Evolutionary conservation across 2,888 invertebrate species (phyloP).

Genomic region (Cryptops parisi): DNA sequence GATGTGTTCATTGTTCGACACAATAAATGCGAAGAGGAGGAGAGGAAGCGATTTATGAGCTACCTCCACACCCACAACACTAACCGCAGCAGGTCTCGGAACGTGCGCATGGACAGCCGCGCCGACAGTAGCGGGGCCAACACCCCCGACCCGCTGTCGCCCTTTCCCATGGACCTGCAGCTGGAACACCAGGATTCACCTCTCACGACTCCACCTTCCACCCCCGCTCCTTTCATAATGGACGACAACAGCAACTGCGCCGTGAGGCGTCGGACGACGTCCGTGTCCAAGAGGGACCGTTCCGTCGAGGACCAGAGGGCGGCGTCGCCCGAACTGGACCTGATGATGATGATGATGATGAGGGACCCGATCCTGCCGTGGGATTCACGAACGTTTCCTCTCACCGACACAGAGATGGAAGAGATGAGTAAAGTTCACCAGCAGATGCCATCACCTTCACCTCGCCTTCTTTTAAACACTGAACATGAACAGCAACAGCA

Average conservation of each 20-base stretch:
- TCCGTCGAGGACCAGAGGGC: slow-evolving; percentile 12
- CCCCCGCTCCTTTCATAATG: slow-evolving; percentile 11
- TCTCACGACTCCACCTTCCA: slow-evolving; percentile 16
- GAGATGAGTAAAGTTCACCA: slow-evolving; percentile 29
- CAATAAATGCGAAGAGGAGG: slow-evolving; percentile 59
- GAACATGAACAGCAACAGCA: neutral
- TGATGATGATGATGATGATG: no score
- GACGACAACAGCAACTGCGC: neutral
- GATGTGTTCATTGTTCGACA: slow-evolving; percentile 55
- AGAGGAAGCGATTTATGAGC: slow-evolving; percentile 57
- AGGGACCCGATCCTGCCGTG: slow-evolving; percentile 49
- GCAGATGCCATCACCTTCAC: neutral
- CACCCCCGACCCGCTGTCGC: slow-evolving; percentile 39
- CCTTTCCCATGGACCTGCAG: slow-evolving; percentile 15
- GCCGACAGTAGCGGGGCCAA: slow-evolving; percentile 55
- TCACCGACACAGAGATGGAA: slow-evolving; percentile 51
- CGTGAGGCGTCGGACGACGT: slow-evolving; percentile 19
- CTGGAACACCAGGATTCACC: slow-evolving; percentile 16
- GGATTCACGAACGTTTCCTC: slow-evolving; percentile 58
- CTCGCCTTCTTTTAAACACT: neutral
- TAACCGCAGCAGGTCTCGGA: slow-evolving; percentile 29
- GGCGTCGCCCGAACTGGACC: slow-evolving; percentile 28
- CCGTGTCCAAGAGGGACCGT: slow-evolving; percentile 17
- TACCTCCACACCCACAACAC: slow-evolving; percentile 30
- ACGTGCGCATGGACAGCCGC: slow-evolving; percentile 49